These are phyloP conservation scores for Lates calcarifer DNA, from an alignment of 2,113 vertebrate species.

Conservation along the genomic window DNA sequence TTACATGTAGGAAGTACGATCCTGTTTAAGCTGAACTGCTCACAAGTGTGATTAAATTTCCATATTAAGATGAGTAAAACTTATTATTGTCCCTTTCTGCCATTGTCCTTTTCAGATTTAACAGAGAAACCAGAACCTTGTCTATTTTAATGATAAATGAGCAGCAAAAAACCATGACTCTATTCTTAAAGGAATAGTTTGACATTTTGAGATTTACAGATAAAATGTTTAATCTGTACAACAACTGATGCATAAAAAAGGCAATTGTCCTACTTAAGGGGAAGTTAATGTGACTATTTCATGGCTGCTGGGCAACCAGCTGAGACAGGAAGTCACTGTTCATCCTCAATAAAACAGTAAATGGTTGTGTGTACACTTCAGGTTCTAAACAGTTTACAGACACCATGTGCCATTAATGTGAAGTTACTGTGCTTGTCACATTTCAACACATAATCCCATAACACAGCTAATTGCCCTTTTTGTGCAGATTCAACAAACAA, in stretches of 20 bases:
- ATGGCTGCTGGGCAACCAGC: not conserved
- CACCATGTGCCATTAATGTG: no score
- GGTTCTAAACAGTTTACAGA: no score
- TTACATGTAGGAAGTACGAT: not conserved
- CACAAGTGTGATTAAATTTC: not conserved
- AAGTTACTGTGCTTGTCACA: not conserved
- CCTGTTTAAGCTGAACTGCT: slow-evolving; percentile 22
- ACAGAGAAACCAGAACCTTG: not conserved
- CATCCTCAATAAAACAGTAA: not conserved
- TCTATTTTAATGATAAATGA: slow-evolving; percentile 1
- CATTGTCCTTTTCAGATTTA: not conserved
- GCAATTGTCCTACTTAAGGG: not conserved
- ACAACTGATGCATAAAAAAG: not conserved
- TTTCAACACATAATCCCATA: no score
- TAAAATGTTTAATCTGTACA: not conserved
- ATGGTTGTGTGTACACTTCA: not conserved
- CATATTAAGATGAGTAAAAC: slow-evolving; percentile 6
- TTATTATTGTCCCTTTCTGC: not conserved
- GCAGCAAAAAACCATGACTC: not conserved
- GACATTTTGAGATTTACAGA: not conserved
- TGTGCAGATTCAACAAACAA: no score
- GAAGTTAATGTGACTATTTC: not conserved
- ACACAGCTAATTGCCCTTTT: not conserved
- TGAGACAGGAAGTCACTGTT: not conserved
- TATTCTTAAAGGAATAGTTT: slow-evolving; percentile 10